Evolutionary conservation across 1,140 invertebrate species (phyloP), one percentile per base, ranked within the genome.

Genomic region (Panagrolaimus sp.): DNA sequence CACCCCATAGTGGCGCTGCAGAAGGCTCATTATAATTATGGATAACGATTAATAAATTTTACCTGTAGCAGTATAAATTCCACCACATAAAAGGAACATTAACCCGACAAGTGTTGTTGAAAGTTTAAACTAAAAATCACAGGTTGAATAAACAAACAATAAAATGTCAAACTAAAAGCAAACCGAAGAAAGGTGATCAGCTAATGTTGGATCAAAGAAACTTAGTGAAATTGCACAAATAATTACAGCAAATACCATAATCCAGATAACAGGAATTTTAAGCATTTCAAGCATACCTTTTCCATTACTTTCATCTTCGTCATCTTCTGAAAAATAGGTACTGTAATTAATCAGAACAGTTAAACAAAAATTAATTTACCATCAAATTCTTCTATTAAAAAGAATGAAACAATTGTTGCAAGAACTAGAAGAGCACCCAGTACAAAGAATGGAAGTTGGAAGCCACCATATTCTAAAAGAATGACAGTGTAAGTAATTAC

Each of bases 51-150:
- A n/a, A n/a, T n/a, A n/a, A n/a, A n/a, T n/a, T n/a, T n/a, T n/a
- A n/a, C n/a, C n/a, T n/a, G 90, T 89, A 0, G 90, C 47, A 0
- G 91, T 91, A 83, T 93, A 93, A 13, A 89, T 88, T 1, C 89
- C 91, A 4, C 91, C 91, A 78, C 91, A 92, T 51, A 93, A 89
- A 14, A 93, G 88, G 82, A 93, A 93, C 77, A 83, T 81, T 13
- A 92, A 80, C 0, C 91, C 91, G 42, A 92, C 84, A 9, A 91
- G 79, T 8, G 91, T 86, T 0, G 91, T 90, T 16, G 75, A 88
- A 63, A 92, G 84, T 11, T 88, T 78, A 76, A 92, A 88, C 84
- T 87, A 72, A 57, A 82, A 79, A 47, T 42, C n/a, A n/a, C n/a
- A n/a, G n/a, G n/a, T n/a, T n/a, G n/a, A n/a, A n/a, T n/a, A n/a